phyloP scores from a whole-genome alignment of 2,113 vertebrate species.

The Etia nguti region DNA sequence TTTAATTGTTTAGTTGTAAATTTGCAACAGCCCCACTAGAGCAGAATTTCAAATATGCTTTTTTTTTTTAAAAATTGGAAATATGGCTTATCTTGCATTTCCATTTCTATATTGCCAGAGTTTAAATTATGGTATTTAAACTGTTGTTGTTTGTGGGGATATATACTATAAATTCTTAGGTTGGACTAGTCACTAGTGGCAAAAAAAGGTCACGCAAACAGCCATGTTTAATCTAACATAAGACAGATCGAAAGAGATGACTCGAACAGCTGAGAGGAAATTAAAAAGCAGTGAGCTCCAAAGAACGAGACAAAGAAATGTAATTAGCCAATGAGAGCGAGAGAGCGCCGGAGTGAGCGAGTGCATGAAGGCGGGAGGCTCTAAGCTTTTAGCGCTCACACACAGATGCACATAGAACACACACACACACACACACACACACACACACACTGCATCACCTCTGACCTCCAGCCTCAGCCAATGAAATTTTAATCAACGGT shows the following conservation, averaged over 20 bases:
- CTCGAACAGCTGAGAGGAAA: not conserved
- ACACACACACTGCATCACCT: slow-evolving; percentile 22
- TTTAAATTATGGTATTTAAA: not conserved
- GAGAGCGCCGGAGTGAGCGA: not conserved
- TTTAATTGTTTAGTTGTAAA: not conserved
- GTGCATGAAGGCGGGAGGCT: not conserved
- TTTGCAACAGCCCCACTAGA: not conserved
- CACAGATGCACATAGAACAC: slow-evolving; percentile 6
- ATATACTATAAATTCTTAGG: not conserved
- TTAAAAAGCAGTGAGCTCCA: slow-evolving; percentile 4
- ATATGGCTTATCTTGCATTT: not conserved
- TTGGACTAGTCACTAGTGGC: too few species aligned
- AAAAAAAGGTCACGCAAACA: not conserved
- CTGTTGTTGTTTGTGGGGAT: not conserved
- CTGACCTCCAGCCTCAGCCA: slow-evolving; percentile 56
- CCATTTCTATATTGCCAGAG: accelerated
- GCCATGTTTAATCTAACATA: not conserved
- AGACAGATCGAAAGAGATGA: not conserved
- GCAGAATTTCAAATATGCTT: not conserved
- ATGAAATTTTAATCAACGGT: slow-evolving; percentile 77
- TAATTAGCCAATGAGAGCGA: slow-evolving; percentile 31
- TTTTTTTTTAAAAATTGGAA: too few species aligned
- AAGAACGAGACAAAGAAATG: slow-evolving; percentile 22
- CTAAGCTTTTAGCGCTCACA: slow-evolving; percentile 11
- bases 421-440: not conserved